These are phyloP conservation scores for Callaeas wilsoni DNA, from an alignment of 2,113 vertebrate genomes.

Conservation along the genomic window DNA sequence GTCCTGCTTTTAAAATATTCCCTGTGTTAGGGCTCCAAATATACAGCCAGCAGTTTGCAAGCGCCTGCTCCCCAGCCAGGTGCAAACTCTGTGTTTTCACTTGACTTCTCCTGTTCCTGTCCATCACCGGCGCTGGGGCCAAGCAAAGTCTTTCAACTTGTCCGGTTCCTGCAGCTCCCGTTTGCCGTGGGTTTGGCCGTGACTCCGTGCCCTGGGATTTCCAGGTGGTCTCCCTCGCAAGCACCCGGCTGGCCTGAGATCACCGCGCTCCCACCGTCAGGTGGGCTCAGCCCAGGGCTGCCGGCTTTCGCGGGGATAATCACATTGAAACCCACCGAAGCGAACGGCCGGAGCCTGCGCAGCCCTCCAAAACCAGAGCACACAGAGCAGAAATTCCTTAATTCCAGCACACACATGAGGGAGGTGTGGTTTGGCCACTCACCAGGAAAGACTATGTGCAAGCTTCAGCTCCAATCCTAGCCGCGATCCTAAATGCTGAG, in stretches of 20 bases:
- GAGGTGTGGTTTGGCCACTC: constrained; percentile 59
- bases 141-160: background rate
- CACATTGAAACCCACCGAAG: background rate
- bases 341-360: background rate
- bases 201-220: background rate
- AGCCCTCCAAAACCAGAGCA: background rate
- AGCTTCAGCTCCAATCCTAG: constrained; percentile 41
- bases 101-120: constrained; percentile 24
- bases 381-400: background rate
- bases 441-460: constrained; percentile 38
- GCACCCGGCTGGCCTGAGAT: background rate
- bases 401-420: constrained; percentile 10
- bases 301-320: background rate
- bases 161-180: rapidly evolving
- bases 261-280: background rate
- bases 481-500: background rate
- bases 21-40: background rate
- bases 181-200: background rate
- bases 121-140: background rate
- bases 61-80: background rate
- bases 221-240: background rate
- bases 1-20: background rate
- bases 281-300: background rate
- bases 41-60: background rate
- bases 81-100: background rate